Conservation (phyloP, 1,140 invertebrate species). For the Calycopis cecrops region DNA sequence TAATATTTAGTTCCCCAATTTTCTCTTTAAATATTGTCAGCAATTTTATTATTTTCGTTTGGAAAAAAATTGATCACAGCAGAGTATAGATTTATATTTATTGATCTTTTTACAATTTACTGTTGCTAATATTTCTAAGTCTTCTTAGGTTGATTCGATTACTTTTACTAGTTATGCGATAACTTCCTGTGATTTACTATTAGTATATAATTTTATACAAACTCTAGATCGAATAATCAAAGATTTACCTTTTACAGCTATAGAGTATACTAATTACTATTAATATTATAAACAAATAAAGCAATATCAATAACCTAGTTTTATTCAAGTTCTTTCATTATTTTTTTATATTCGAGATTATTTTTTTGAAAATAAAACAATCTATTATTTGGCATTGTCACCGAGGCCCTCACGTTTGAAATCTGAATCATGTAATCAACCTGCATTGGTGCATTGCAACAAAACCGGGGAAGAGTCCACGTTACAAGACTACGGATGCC, state of each 20-base stretch:
- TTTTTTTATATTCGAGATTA: not conserved
- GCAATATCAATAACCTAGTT: conserved; percentile 50
- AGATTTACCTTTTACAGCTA: conserved; percentile 58
- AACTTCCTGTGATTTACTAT: conserved; percentile 67
- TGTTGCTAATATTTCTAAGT: conserved; percentile 30
- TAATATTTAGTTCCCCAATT: no score
- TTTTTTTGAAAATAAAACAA: conserved; percentile 8
- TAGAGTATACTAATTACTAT: conserved; percentile 32
- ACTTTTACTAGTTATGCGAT: conserved; percentile 47
- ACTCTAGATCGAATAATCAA: conserved; percentile 58
- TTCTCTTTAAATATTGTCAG: no score
- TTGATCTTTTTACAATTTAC: conserved; percentile 19
- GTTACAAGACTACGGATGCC: no score
- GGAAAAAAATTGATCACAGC: conserved; percentile 4
- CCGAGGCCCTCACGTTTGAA: no score
- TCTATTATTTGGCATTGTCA: no score
- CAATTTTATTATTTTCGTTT: not conserved
- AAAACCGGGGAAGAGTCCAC: no score
- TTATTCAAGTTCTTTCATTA: conserved; percentile 16
- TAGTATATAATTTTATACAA: conserved; percentile 65
- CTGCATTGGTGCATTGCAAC: no score
- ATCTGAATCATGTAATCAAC: no score
- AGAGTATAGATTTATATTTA: conserved; percentile 9
- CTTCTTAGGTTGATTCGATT: conserved; percentile 47
- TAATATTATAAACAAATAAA: conserved; percentile 57